Evolutionary conservation across 2,113 vertebrate genomes (phyloP).

Genomic region (Tetrao urogallus): DNA sequence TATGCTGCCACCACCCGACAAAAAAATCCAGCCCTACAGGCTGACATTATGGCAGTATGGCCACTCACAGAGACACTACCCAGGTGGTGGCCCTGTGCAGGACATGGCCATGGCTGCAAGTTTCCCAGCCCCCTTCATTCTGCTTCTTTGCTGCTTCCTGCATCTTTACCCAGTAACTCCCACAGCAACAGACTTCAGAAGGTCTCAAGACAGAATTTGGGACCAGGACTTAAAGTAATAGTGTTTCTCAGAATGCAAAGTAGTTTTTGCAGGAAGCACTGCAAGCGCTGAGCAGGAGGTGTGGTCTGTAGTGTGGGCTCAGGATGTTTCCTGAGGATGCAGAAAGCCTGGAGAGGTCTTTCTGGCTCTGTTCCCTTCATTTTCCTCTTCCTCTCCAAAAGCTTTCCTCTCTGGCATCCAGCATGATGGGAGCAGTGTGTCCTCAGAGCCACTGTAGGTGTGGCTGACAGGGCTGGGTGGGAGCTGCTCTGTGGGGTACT

Average conservation of each 20-base stretch:
- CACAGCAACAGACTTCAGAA: background rate
- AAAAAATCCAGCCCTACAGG: background rate
- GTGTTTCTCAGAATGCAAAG: background rate
- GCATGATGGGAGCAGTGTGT: background rate
- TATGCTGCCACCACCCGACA: slow-evolving; percentile 62
- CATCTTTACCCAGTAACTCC: background rate
- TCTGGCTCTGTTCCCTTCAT: slow-evolving; percentile 50
- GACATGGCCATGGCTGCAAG: background rate
- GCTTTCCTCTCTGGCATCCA: slow-evolving; percentile 14
- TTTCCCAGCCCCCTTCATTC: background rate
- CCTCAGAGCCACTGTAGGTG: background rate
- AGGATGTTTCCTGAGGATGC: slow-evolving; percentile 54
- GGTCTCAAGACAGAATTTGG: background rate
- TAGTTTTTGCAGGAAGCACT: slow-evolving; percentile 5
- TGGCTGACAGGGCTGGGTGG: rapidly evolving
- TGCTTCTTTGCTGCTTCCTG: background rate
- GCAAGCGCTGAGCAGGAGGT: background rate
- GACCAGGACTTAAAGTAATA: background rate
- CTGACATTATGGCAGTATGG: background rate
- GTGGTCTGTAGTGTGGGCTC: background rate
- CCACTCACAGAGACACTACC: rapidly evolving
- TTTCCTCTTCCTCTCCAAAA: slow-evolving; percentile 52
- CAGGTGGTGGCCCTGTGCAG: background rate
- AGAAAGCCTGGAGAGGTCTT: slow-evolving; percentile 25
- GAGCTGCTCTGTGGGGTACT: background rate